Base-by-base conservation (phyloP, 1,140 invertebrate genomes). In the Psix sp. region DNA sequence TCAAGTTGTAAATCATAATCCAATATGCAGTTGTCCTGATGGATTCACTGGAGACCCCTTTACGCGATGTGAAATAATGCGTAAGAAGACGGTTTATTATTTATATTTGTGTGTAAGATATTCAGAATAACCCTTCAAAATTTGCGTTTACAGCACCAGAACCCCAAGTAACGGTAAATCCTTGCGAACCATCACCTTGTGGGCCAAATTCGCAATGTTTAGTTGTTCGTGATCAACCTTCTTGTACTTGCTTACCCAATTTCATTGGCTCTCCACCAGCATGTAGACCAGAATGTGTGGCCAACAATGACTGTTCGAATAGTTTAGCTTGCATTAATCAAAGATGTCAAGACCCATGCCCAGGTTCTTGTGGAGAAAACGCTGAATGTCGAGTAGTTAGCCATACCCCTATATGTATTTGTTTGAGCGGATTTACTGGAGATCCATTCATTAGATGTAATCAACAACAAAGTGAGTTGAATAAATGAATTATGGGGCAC, bases 281-380 rank as follows among this genome's bases (percentile, higher is more conserved):
- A 31, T 93, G 92, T 76, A 84, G 91, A 80, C 90, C 91, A 4
- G 91, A 93, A 83, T 94, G 93, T 83, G 84, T 92, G 4, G 88
- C 89, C 9, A 92, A 91, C 68, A 82, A 89, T n/a, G 92, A 93
- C 80, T 93, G 92, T 80, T 72, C 88, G 21, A 81, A 88, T 14
- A 89, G 90, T 73, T 87, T 88, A 76, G 91, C 91, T 39, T 93
- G 92, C 73, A 89, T 89, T 43, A 91, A 92, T 77, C 90, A 91
- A 56, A 92, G 91, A 83, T 94, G 92, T 80, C 86, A 89, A 2
- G 88, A 94, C 80, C 92, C 92, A 29, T 94, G 92, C 71, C 88
- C 88, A 24, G 91, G 92, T 49, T 89, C 91, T 26, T 94, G 93
- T 83, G 93, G 92, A 31, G 67, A 91, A 17, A 84, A 82, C 33